phyloP scores from a whole-genome alignment of 1,140 invertebrate genomes.

The Eumeta japonica region DNA sequence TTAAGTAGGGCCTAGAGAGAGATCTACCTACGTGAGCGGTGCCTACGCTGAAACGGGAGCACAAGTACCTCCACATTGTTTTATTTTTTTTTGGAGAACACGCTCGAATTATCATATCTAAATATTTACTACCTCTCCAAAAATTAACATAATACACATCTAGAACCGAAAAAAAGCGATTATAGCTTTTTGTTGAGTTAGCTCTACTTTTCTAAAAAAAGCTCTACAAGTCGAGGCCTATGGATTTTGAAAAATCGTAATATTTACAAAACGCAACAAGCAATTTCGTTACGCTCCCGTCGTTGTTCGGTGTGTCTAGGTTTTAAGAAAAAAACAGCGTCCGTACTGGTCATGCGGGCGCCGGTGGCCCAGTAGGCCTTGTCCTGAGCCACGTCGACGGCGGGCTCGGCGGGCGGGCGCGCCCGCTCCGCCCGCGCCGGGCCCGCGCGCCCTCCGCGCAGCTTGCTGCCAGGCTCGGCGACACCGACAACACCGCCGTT shows the following conservation, averaged over 20 bases:
- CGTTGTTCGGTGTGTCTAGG: neutral
- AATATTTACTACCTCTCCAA: too few relatives aligned
- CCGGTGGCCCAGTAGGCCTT: slow-evolving; percentile 51
- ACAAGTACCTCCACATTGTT: too few relatives aligned
- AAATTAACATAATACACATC: too few relatives aligned
- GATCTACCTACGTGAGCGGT: too few relatives aligned
- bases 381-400: slow-evolving; percentile 52
- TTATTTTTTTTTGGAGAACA: too few relatives aligned
- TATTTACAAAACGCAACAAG: neutral
- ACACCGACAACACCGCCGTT: slow-evolving; percentile 44
- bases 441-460: slow-evolving; percentile 46
- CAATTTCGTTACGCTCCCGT: neutral
- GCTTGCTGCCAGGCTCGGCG: too few relatives aligned
- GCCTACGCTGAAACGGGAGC: too few relatives aligned
- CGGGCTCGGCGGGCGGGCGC: slow-evolving; percentile 48
- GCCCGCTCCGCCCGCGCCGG: slow-evolving; percentile 46
- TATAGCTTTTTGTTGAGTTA: too few relatives aligned
- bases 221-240: neutral
- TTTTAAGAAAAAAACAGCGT: neutral
- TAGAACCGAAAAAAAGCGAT: too few relatives aligned
- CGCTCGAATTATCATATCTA: too few relatives aligned
- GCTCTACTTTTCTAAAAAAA: too few relatives aligned
- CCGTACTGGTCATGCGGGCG: slow-evolving; percentile 40
- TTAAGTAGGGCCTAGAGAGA: too few relatives aligned
- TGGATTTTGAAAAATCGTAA: neutral